Base-by-base conservation (phyloP, 2,797 vertebrate species). In the Delichon dasypus region DNA sequence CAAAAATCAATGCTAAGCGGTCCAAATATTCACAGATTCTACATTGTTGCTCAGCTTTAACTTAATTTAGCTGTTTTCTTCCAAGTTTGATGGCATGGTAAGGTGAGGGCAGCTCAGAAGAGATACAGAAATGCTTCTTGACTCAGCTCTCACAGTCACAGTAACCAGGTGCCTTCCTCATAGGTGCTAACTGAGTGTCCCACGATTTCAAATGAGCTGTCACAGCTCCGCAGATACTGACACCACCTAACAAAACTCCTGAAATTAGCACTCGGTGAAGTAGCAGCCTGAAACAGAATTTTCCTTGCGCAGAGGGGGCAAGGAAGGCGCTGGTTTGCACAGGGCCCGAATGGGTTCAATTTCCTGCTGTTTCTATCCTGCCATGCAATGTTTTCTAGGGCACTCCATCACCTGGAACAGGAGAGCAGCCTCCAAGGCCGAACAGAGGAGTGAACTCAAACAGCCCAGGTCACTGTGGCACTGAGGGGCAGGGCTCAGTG, bases 61-160 rank as follows among this genome's bases (percentile, higher is more conserved):
- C 38, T 67, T 78, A 89, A 91, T 93, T 89, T 81, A 78, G 47
- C 55, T 73, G n/a, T 64, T 83, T 92, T 51, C 73, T 79, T 66
- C 48, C 44, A 47, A 57, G 54, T 25, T 77, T 51, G 65, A 80
- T 34, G 50, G 76, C 72, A 67, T 22, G 45, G 79, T 48, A 61
- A 75, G 55, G 44, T 9, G 62, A 88, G 44, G 73, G n/a, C 75
- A 89, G 29, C 47, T 77, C 58, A 75, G 66, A 73, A 66, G 48
- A 44, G 60, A 53, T 13, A 6, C 11, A 40, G n/a, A 83, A 93
- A 61, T 51, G 40, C 44, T 82, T 72, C 77, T 88, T 71, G 76
- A 51, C 48, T 89, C 92, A 57, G 47, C 53, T 51, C 51, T 89
- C 9, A 1, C 16, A 45, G 23, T 47, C 34, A 62, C 44, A 81